Base-by-base conservation (phyloP, 2,113 vertebrate genomes). In the Cyanoramphus novaezelandiae region DNA sequence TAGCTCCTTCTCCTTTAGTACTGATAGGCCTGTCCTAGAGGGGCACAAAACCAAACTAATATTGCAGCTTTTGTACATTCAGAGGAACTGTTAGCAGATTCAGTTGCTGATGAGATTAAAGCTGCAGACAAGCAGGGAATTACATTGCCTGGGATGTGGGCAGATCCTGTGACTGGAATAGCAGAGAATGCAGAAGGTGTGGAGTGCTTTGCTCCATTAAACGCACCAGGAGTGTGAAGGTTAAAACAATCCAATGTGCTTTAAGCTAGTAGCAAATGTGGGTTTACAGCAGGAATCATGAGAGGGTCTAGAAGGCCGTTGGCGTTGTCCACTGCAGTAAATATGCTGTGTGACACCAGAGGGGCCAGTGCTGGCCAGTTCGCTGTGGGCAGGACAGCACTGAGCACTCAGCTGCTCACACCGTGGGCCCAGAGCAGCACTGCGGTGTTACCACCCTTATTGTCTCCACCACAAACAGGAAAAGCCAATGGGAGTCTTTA, bases 291-390 rank as follows among this genome's bases (percentile, higher is more conserved):
- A 49, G 11, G 16, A 47, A 49, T 11, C 0, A 1, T 28, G 35
- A 11, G 11, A 74, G 49, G 8, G 19, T 7, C 39, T 60, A 70
- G 52, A 69, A 80, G 15, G 28, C 8, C 10, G 4, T 43, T 13
- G 21, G 39, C 25, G 44, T 28, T 63, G 82, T 43, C 39, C 8
- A 3, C 6, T 46, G 53, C 27, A 25, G 25, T 2, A 37, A n/a
- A 46, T 49, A 19, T 4, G 23, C 19, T 3, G 2, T 15, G 16
- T 20, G 1, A 1, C 24, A 64, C 5, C 29, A 0, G 0, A 35
- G 33, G 29, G 18, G 18, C 0, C 2, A 0, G 5, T 0, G 0
- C 31, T 39, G 60, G 10, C 6, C 31, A 25, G n/a, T 8, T 21
- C 0, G 2, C 11, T 33, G 19, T 3, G 0, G n/a, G 27, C 3